Evolutionary conservation across 2,888 invertebrate species (phyloP).

Genomic region (Chelonus formosanus): DNA sequence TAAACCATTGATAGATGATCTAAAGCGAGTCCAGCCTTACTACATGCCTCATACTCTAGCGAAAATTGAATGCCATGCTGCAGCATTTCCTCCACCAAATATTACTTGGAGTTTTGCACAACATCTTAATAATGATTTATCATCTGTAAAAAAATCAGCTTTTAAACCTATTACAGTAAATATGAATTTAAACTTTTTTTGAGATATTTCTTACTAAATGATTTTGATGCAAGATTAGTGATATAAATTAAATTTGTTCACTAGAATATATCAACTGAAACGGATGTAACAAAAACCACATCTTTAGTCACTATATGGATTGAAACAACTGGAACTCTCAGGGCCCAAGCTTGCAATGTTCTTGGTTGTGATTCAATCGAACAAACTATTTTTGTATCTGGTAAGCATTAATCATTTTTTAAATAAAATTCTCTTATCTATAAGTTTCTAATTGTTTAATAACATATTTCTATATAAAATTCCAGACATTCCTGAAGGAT

Average conservation of each 20-base stretch:
- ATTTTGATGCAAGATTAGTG: neutral
- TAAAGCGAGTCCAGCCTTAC: conserved; percentile 57
- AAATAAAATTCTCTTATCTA: neutral
- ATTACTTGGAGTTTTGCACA: conserved; percentile 69
- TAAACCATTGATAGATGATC: conserved; percentile 60
- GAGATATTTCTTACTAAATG: too few relatives aligned
- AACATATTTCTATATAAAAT: too few relatives aligned
- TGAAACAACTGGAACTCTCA: conserved; percentile 54
- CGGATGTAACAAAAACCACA: conserved; percentile 8
- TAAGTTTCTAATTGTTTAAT: too few relatives aligned
- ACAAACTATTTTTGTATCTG: conserved; percentile 58
- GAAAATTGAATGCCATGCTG: conserved; percentile 67
- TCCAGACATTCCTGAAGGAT: conserved; percentile 66
- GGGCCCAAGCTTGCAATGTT: conserved; percentile 59
- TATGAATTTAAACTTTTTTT: neutral
- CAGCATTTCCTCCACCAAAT: conserved; percentile 69
- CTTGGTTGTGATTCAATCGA: conserved; percentile 50
- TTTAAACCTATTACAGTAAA: conserved; percentile 17
- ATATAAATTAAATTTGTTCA: conserved; percentile 9
- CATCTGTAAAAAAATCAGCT: neutral
- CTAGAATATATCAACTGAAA: conserved; percentile 18
- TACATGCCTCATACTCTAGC: conserved; percentile 65
- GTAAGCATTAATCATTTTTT: conserved; percentile 44
- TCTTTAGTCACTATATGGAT: conserved; percentile 44
- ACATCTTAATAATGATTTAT: conserved; percentile 28